Evolutionary conservation across 2,888 invertebrate genomes (phyloP).

Genomic region (Clostera curtula): DNA sequence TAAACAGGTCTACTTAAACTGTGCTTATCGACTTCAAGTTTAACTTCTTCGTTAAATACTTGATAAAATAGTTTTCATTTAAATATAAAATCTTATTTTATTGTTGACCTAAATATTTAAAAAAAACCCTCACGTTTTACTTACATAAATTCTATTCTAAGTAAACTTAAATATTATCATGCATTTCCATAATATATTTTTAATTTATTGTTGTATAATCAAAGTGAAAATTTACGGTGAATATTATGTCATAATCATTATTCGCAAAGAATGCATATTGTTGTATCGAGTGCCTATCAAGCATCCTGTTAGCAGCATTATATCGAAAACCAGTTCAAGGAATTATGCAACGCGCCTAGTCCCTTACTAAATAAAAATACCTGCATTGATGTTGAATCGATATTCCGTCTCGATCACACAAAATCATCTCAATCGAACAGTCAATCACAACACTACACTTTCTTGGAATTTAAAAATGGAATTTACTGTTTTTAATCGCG

Average conservation of each 20-base stretch:
- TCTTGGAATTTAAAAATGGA: constrained; percentile 8
- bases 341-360: constrained; percentile 17
- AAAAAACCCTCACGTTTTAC: too few relatives aligned
- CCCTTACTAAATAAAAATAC: constrained; percentile 29
- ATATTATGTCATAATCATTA: too few relatives aligned
- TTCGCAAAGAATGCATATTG: too few relatives aligned
- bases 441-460: constrained; percentile 29
- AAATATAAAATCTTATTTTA: too few relatives aligned
- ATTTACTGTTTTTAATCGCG: constrained; percentile 9
- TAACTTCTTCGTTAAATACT: constrained; percentile 8
- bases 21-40: constrained; percentile 14
- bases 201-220: too few relatives aligned
- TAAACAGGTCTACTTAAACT: constrained; percentile 22
- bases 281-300: background rate
- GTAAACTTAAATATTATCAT: too few relatives aligned
- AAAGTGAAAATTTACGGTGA: too few relatives aligned
- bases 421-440: constrained; percentile 40
- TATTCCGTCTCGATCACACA: constrained; percentile 23
- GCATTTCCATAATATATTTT: too few relatives aligned
- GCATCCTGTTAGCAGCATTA: constrained; percentile 8
- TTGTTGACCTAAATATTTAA: too few relatives aligned
- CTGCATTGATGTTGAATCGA: constrained; percentile 51
- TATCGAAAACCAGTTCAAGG: constrained; percentile 24
- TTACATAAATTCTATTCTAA: too few relatives aligned
- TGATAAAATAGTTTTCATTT: too few relatives aligned